Percentiles rank a stretch among this genome's conserved stretches.
Evolutionary conservation across 2,888 invertebrate species (phyloP).

Genomic region (Andrena fulva): DNA sequence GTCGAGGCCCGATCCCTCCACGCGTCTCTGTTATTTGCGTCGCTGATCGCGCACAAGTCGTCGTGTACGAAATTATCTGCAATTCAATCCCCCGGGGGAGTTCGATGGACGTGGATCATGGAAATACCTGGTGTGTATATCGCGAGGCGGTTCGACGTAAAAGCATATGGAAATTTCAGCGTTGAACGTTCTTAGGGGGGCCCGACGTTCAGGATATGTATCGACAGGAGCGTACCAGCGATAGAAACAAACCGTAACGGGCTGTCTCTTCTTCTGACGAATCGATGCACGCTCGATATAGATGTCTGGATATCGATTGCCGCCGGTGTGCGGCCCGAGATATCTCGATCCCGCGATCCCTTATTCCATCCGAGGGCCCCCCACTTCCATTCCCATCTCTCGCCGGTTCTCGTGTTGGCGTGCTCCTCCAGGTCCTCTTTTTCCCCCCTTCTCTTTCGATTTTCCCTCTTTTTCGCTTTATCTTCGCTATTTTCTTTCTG

Average conservation of each 20-base stretch:
- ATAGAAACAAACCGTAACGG: constrained; percentile 49
- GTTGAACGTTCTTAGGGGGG: constrained; percentile 39
- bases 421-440: background rate
- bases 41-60: background rate
- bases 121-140: constrained; percentile 4
- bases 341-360: constrained; percentile 70
- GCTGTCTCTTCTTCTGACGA: constrained; percentile 62
- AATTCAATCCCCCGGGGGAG: constrained; percentile 28
- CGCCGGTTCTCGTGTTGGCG: background rate
- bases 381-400: background rate
- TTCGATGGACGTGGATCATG: constrained; percentile 17
- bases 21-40: background rate
- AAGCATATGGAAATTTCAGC: constrained; percentile 44
- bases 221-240: constrained; percentile 41
- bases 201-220: constrained; percentile 38
- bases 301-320: constrained; percentile 77
- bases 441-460: background rate
- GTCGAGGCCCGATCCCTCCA: background rate
- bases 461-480: background rate
- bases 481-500: background rate
- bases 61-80: constrained; percentile 40
- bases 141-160: constrained; percentile 22
- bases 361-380: constrained; percentile 22
- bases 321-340: constrained; percentile 56
- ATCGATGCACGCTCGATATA: constrained; percentile 71